Evolutionary conservation across 1,140 invertebrate species (phyloP).

Genomic region (Doryteuthis pealeii): DNA sequence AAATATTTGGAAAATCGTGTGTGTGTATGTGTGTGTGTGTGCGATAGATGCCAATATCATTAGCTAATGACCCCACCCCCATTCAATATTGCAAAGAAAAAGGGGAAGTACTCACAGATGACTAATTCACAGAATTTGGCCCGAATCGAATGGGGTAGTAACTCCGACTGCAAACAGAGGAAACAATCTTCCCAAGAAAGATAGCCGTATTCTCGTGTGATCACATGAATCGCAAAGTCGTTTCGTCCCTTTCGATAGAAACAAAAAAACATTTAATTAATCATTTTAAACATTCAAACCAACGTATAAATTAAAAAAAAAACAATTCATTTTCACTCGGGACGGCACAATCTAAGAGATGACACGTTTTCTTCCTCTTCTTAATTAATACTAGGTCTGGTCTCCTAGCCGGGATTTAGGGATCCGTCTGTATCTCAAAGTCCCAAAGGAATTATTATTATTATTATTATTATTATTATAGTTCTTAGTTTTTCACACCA

Average conservation of each 20-base stretch:
- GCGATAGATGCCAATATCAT: too few relatives aligned
- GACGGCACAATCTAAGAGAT: too few relatives aligned
- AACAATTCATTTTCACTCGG: not conserved
- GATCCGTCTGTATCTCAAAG: too few relatives aligned
- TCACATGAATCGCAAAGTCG: slow-evolving; percentile 56
- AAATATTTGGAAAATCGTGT: too few relatives aligned
- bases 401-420: too few relatives aligned
- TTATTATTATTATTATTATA: not conserved
- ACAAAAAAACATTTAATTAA: slow-evolving; percentile 18
- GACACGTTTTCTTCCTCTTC: too few relatives aligned
- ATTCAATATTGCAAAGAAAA: too few relatives aligned
- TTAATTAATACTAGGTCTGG: too few relatives aligned
- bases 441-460: not conserved
- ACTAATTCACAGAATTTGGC: slow-evolving; percentile 59
- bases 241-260: slow-evolving; percentile 49
- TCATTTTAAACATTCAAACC: not conserved
- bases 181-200: slow-evolving; percentile 60
- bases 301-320: not conserved
- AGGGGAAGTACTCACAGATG: slow-evolving; percentile 40
- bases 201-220: slow-evolving; percentile 57
- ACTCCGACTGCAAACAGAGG: slow-evolving; percentile 52
- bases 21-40: too few relatives aligned
- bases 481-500: too few relatives aligned
- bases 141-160: slow-evolving; percentile 54
- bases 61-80: too few relatives aligned